Evolutionary conservation across 2,797 vertebrate species (phyloP).

Genomic region (Trematomus bernacchii): DNA sequence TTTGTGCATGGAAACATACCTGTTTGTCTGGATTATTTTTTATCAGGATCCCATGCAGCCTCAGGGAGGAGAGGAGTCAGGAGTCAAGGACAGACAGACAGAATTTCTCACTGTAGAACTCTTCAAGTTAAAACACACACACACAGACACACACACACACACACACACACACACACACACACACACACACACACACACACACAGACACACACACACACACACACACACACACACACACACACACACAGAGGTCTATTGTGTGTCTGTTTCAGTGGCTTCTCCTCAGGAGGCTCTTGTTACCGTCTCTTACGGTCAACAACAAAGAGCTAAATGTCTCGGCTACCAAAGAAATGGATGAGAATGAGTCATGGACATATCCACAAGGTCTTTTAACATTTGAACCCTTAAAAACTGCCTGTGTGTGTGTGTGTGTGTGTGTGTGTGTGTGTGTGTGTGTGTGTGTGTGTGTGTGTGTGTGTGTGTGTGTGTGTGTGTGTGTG

Average conservation of each 20-base stretch:
- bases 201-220: neutral
- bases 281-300: constrained; percentile 80
- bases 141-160: neutral
- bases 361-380: constrained; percentile 39
- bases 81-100: constrained; percentile 31
- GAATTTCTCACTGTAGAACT: constrained; percentile 40
- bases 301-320: constrained; percentile 59
- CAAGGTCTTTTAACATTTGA: constrained; percentile 40
- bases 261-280: constrained; percentile 61
- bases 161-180: constrained; percentile 22
- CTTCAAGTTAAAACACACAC: neutral
- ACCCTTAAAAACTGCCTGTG: neutral
- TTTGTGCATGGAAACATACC: constrained; percentile 9
- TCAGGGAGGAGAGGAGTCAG: constrained; percentile 41
- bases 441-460: neutral
- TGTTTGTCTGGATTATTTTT: neutral
- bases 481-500: neutral
- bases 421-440: neutral
- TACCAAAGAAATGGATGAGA: constrained; percentile 51
- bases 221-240: constrained; percentile 39
- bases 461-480: neutral
- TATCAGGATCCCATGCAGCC: constrained; percentile 31
- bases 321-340: constrained; percentile 80
- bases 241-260: constrained; percentile 76
- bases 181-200: constrained; percentile 52